Conservation (phyloP, 1,140 invertebrate species). For the Saccostrea glomerata region DNA sequence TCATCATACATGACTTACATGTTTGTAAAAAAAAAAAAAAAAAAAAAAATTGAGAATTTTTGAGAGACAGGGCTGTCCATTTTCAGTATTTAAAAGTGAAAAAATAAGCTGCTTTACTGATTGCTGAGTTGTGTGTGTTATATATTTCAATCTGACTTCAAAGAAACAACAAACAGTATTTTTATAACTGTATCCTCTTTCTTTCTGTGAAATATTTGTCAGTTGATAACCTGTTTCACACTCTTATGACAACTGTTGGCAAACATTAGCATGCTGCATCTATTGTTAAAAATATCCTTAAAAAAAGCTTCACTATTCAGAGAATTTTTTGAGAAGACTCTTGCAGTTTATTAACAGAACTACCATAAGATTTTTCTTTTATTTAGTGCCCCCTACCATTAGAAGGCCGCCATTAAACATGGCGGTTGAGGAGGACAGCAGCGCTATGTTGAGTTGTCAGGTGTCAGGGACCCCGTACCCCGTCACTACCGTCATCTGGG, state of each 20-base stretch:
- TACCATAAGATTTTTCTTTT: neutral
- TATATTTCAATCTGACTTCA: neutral
- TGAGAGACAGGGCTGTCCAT: no score
- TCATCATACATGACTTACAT: no score
- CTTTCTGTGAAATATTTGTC: neutral
- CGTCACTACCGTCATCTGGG: slow-evolving; percentile 85
- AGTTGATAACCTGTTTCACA: neutral
- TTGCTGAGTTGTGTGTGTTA: neutral
- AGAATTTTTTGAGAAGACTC: neutral
- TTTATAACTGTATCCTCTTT: neutral
- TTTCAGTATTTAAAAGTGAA: no score
- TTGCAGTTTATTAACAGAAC: slow-evolving; percentile 70
- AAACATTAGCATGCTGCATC: neutral
- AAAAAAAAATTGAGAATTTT: no score
- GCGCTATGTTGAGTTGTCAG: slow-evolving; percentile 83
- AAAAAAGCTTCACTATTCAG: no score
- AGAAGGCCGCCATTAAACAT: slow-evolving; percentile 81
- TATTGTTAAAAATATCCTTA: no score
- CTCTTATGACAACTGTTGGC: neutral
- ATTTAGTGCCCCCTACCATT: slow-evolving; percentile 81
- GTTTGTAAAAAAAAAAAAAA: no score
- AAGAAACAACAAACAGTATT: neutral
- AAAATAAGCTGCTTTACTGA: no score
- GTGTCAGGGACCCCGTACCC: slow-evolving; percentile 83
- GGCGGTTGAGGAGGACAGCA: slow-evolving; percentile 85